phyloP scores from a whole-genome alignment of 1,140 invertebrate species.

The Ganaspis sp. region DNA sequence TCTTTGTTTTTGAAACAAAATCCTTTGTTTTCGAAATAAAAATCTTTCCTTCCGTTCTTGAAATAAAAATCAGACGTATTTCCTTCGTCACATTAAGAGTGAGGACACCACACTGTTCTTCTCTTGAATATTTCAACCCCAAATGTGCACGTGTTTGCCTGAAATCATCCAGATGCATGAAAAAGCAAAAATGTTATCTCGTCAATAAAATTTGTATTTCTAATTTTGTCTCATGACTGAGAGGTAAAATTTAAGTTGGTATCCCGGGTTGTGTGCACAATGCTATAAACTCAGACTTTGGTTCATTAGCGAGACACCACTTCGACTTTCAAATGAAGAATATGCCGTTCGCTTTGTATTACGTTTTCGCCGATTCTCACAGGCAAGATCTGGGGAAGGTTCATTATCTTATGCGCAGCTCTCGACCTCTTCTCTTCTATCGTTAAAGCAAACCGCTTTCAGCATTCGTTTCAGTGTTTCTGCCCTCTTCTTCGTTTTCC shows the following conservation, averaged over 20 bases:
- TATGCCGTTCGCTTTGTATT: slow-evolving; percentile 17
- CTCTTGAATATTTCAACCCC: too few species aligned
- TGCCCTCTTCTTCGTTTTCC: not conserved
- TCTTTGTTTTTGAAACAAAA: too few species aligned
- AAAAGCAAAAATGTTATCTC: too few species aligned
- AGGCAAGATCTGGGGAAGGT: not conserved
- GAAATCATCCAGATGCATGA: too few species aligned
- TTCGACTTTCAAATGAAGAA: slow-evolving; percentile 31
- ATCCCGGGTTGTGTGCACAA: not conserved
- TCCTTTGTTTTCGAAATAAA: too few species aligned
- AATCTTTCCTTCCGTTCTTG: too few species aligned
- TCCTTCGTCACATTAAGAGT: too few species aligned
- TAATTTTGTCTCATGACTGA: too few species aligned
- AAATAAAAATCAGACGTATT: too few species aligned
- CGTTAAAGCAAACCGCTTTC: slow-evolving; percentile 17
- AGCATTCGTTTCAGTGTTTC: not conserved
- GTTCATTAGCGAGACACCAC: slow-evolving; percentile 18
- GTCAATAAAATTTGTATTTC: too few species aligned
- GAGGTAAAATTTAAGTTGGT: not conserved
- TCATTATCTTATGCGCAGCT: slow-evolving; percentile 1
- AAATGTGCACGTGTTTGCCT: too few species aligned
- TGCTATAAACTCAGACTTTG: slow-evolving; percentile 18
- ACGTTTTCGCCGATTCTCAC: slow-evolving; percentile 3
- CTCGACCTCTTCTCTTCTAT: not conserved
- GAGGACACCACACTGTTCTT: too few species aligned